phyloP scores from a whole-genome alignment of 2,888 invertebrate species.

The Nymphalis polychloros region DNA sequence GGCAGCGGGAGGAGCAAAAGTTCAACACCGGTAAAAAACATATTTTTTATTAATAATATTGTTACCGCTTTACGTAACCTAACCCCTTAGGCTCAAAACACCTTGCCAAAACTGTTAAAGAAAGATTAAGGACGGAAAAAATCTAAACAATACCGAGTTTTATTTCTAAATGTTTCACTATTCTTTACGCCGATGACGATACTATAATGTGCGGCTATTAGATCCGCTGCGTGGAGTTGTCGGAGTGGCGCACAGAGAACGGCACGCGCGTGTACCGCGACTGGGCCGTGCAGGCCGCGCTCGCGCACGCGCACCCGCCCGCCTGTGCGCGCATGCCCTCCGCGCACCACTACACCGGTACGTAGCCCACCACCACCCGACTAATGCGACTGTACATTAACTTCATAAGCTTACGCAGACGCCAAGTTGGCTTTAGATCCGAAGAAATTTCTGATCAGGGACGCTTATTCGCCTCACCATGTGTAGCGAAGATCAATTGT shows the following conservation, averaged over 20 bases:
- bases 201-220: conserved; percentile 34
- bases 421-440: too few species aligned
- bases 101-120: too few species aligned
- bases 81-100: too few species aligned
- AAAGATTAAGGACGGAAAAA: too few species aligned
- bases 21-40: conserved; percentile 60
- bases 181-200: not conserved
- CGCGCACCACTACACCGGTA: conserved; percentile 56
- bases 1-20: conserved; percentile 81
- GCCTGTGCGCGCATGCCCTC: conserved; percentile 78
- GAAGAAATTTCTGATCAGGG: too few species aligned
- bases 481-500: not conserved
- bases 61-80: too few species aligned
- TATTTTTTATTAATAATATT: not conserved
- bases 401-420: too few species aligned
- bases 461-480: too few species aligned
- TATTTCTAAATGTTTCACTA: too few species aligned
- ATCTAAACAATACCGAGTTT: too few species aligned
- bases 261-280: conserved; percentile 82
- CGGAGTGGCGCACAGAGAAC: conserved; percentile 67
- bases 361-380: conserved; percentile 13
- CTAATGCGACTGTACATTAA: not conserved
- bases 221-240: conserved; percentile 68
- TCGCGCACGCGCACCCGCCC: conserved; percentile 75
- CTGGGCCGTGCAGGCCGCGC: conserved; percentile 68